phyloP scores from a whole-genome alignment of 2,113 vertebrate genomes.

The Origma solitaria region DNA sequence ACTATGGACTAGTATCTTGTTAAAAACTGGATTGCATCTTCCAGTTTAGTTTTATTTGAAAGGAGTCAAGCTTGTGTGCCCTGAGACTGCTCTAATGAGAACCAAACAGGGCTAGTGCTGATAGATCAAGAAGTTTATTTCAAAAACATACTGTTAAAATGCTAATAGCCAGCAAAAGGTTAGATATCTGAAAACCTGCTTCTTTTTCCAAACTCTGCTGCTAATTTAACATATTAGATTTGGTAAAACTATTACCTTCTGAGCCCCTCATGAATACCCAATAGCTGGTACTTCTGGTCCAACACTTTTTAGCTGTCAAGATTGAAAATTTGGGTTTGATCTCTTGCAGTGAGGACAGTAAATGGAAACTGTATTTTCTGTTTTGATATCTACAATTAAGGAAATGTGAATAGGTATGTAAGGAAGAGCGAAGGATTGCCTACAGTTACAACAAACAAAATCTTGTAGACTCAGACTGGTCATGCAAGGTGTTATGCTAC shows the following conservation, averaged over 20 bases:
- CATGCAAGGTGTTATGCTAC: neutral
- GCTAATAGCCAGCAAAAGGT: neutral
- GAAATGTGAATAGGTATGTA: neutral
- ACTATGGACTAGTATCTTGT: neutral
- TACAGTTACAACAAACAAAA: neutral
- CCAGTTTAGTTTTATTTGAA: neutral
- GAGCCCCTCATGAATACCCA: neutral
- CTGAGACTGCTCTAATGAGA: neutral
- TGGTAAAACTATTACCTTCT: neutral
- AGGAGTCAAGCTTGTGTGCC: neutral
- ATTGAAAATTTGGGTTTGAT: neutral
- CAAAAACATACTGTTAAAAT: neutral
- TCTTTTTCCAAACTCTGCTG: neutral
- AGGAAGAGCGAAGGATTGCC: neutral
- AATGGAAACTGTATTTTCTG: neutral
- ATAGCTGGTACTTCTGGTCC: neutral
- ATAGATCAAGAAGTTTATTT: neutral
- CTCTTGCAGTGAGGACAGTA: neutral
- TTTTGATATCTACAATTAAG: neutral
- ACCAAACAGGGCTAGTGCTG: neutral
- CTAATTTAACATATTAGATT: neutral
- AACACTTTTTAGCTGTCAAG: neutral
- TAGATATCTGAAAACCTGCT: neutral
- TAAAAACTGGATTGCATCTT: neutral
- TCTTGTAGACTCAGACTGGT: neutral